phyloP scores from a whole-genome alignment of 2,888 invertebrate genomes.

The Epinotia demarniana region DNA sequence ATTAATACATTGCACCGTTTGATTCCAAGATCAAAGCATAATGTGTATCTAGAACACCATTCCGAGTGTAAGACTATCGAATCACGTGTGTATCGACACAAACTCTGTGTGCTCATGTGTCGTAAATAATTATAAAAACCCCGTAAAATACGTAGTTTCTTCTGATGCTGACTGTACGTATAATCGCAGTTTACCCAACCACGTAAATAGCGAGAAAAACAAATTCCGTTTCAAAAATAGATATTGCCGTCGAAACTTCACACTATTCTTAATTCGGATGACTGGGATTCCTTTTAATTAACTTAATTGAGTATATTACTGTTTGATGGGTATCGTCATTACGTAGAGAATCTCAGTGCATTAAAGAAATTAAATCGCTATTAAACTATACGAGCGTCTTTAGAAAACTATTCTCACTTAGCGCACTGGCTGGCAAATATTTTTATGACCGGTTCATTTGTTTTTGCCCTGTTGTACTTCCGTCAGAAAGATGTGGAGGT shows the following conservation, averaged over 20 bases:
- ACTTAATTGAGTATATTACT: slow-evolving; percentile 31
- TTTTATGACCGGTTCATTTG: slow-evolving; percentile 38
- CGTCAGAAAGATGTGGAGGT: neutral
- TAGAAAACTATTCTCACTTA: slow-evolving; percentile 49
- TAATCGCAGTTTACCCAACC: neutral
- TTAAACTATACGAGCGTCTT: slow-evolving; percentile 30
- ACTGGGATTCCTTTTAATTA: slow-evolving; percentile 26
- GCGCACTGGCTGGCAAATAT: slow-evolving; percentile 42
- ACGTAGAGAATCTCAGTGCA: slow-evolving; percentile 27
- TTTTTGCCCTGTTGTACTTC: slow-evolving; percentile 43
- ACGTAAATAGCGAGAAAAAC: neutral
- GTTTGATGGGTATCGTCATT: slow-evolving; percentile 34
- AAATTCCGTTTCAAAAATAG: neutral
- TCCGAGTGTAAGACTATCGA: too few relatives aligned
- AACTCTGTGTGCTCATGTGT: too few relatives aligned
- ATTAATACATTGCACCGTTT: too few relatives aligned
- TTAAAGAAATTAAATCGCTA: slow-evolving; percentile 31
- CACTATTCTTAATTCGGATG: slow-evolving; percentile 12
- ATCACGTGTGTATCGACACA: too few relatives aligned
- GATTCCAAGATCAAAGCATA: too few relatives aligned
- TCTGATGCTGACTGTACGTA: neutral
- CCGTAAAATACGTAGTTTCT: neutral
- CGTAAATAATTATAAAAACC: too few relatives aligned
- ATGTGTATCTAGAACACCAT: too few relatives aligned
- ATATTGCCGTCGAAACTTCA: slow-evolving; percentile 27